These are phyloP conservation scores for Tetheella fluctuosa DNA, from an alignment of 2,888 invertebrate species.

Conservation along the genomic window DNA sequence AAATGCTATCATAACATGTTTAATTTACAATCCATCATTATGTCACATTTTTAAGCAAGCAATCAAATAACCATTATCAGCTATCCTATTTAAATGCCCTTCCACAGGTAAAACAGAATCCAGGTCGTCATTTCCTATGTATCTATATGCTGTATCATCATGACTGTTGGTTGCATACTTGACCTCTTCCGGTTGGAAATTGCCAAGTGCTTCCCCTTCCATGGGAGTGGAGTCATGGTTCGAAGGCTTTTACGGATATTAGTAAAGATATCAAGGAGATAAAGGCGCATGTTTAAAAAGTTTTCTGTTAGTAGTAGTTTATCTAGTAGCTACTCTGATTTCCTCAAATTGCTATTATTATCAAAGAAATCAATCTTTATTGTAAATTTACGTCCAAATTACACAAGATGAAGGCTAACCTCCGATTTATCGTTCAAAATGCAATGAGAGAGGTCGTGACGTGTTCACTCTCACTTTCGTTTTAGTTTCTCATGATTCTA, in stretches of 20 bases:
- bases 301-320: not conserved
- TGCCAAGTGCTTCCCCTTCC: constrained; percentile 51
- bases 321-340: no score
- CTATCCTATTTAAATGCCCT: not conserved
- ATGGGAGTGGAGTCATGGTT: constrained; percentile 34
- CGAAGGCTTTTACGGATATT: constrained; percentile 43
- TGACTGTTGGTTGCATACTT: constrained; percentile 46
- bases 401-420: constrained; percentile 15
- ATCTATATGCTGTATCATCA: constrained; percentile 51
- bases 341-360: constrained; percentile 16
- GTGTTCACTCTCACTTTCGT: constrained; percentile 29
- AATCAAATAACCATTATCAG: not conserved
- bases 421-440: constrained; percentile 15
- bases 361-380: constrained; percentile 29
- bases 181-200: constrained; percentile 64
- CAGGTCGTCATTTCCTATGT: constrained; percentile 60
- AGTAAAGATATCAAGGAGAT: constrained; percentile 18
- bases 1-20: not conserved
- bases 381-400: constrained; percentile 23
- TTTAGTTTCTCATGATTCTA: constrained; percentile 23
- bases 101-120: constrained; percentile 32
- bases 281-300: not conserved
- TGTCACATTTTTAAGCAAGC: not conserved
- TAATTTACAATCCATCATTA: not conserved
- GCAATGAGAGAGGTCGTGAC: constrained; percentile 20